These are phyloP conservation scores for Macrosiphum euphorbiae DNA, from an alignment of 2,888 invertebrate species.

Conservation along the genomic window DNA sequence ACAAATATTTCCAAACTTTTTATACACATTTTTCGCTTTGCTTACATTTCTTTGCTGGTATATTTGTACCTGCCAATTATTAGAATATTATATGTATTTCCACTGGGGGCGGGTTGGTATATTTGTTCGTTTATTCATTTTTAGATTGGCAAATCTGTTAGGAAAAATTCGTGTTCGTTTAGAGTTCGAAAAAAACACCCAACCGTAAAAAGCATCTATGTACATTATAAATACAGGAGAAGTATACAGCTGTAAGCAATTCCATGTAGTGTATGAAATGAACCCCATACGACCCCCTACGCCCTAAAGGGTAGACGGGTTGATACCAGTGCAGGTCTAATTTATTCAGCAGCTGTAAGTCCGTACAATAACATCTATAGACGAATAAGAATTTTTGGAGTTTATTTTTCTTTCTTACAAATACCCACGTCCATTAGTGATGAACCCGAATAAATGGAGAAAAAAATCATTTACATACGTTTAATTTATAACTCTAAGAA, in stretches of 20 bases:
- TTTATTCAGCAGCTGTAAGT: constrained; percentile 55
- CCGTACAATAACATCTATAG: not conserved
- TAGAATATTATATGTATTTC: constrained; percentile 29
- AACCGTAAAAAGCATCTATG: constrained; percentile 23
- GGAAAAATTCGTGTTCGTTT: not conserved
- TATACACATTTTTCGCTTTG: not conserved
- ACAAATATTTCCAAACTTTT: constrained; percentile 41
- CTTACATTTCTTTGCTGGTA: not conserved
- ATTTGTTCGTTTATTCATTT: not conserved
- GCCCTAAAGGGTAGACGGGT: not conserved
- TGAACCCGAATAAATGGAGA: not conserved
- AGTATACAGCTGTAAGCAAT: constrained; percentile 22
- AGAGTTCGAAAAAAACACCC: not conserved
- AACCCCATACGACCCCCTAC: not conserved
- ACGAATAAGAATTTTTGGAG: not conserved
- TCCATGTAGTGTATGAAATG: constrained; percentile 19
- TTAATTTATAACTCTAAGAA: constrained; percentile 7
- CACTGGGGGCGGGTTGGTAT: not conserved
- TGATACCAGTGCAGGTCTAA: constrained; percentile 40
- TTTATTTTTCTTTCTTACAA: not conserved
- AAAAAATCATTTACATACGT: constrained; percentile 18
- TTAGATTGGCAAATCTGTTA: constrained; percentile 3
- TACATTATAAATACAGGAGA: constrained; percentile 31
- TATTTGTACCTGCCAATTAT: not conserved
- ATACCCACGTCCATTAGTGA: not conserved